A percentile compares a stretch with the other conserved stretches of the same genome.
phyloP scores from a whole-genome alignment of 2,888 invertebrate genomes.

The Teinopalpus imperialis region DNA sequence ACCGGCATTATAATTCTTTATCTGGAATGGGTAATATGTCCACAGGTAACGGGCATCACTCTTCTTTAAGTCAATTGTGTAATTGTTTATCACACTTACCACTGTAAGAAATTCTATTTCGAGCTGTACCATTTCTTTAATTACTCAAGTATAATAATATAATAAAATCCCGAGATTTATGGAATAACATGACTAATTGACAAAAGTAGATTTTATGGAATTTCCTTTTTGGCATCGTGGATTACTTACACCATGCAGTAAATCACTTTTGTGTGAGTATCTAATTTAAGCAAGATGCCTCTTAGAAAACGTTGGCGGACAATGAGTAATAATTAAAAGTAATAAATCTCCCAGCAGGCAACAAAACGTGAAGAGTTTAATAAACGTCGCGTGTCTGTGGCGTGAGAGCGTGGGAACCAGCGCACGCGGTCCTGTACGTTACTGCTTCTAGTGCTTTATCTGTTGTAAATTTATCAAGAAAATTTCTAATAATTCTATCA shows the following conservation, averaged over 20 bases:
- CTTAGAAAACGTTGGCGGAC: slow-evolving; percentile 65
- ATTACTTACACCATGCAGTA: slow-evolving; percentile 16
- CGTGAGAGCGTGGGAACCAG: slow-evolving; percentile 59
- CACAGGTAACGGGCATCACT: too few relatives aligned
- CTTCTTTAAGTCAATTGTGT: too few relatives aligned
- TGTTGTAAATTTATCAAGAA: slow-evolving; percentile 2
- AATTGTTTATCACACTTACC: too few relatives aligned
- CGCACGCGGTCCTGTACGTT: slow-evolving; percentile 41
- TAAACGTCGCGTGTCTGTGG: slow-evolving; percentile 76
- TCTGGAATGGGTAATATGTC: too few relatives aligned
- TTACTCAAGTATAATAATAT: too few relatives aligned
- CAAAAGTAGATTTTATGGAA: not conserved
- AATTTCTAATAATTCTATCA: not conserved
- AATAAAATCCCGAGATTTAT: too few relatives aligned
- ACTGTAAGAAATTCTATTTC: too few relatives aligned
- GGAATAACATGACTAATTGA: too few relatives aligned
- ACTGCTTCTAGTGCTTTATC: slow-evolving; percentile 1
- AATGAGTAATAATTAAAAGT: slow-evolving; percentile 82
- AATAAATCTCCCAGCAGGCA: slow-evolving; percentile 80
- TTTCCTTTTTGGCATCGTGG: slow-evolving; percentile 11
- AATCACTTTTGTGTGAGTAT: slow-evolving; percentile 64
- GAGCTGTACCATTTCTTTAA: too few relatives aligned
- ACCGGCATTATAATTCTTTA: too few relatives aligned
- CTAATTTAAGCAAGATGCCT: slow-evolving; percentile 66
- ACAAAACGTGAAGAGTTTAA: slow-evolving; percentile 79